A percentile compares a stretch with the other conserved stretches of the same genome.
Conservation (phyloP, 2,888 invertebrate species). For the Pyrocoelia pectoralis region DNA sequence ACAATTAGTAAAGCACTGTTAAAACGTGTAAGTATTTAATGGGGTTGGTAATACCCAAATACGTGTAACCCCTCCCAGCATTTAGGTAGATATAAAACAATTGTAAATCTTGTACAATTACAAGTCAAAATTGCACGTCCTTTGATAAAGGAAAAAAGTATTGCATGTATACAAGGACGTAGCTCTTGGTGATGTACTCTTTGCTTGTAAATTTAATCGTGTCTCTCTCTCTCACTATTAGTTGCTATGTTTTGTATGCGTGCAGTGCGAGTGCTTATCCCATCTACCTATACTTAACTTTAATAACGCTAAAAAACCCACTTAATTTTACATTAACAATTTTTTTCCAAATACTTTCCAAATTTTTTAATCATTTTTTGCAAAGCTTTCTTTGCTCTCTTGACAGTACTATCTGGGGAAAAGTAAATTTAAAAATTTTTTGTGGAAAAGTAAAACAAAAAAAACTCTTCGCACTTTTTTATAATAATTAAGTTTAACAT, state of each 20-base stretch:
- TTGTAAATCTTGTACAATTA: slow-evolving; percentile 47
- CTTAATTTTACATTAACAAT: not conserved
- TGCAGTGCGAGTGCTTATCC: slow-evolving; percentile 40
- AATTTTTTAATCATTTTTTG: slow-evolving; percentile 5
- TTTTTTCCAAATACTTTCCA: slow-evolving; percentile 18
- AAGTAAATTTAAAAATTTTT: not conserved
- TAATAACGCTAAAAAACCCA: slow-evolving; percentile 8
- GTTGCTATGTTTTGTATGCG: slow-evolving; percentile 45
- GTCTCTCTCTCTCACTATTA: slow-evolving; percentile 42
- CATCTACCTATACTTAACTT: slow-evolving; percentile 21
- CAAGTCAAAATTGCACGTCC: slow-evolving; percentile 23
- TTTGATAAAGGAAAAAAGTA: slow-evolving; percentile 15
- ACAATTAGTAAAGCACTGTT: slow-evolving; percentile 13
- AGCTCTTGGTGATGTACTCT: slow-evolving; percentile 27
- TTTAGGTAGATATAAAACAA: slow-evolving; percentile 51
- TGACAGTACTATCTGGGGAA: not conserved
- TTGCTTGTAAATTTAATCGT: slow-evolving; percentile 30
- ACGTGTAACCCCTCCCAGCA: slow-evolving; percentile 57
- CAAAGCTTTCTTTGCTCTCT: slow-evolving; percentile 14
- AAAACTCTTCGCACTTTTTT: slow-evolving; percentile 13
- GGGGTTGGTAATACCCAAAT: too few species aligned
- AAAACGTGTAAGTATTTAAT: too few species aligned
- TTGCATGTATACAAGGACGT: slow-evolving; percentile 27
- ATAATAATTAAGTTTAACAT: not conserved
- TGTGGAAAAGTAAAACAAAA: slow-evolving; percentile 4